Conservation (phyloP, 2,888 invertebrate species). For the Marasmarcha lunaedactyla region DNA sequence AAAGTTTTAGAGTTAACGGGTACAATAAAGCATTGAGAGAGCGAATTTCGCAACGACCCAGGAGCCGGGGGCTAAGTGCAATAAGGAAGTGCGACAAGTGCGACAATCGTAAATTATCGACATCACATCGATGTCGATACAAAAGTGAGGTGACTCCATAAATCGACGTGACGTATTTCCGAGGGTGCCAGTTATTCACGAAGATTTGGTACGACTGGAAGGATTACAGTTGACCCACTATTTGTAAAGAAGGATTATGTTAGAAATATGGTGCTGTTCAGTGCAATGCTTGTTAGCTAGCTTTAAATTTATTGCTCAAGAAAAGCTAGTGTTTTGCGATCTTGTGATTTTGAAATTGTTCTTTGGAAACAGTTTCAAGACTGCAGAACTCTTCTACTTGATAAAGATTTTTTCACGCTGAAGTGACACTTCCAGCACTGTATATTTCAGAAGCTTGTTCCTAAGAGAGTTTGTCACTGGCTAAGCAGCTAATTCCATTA, state of each 20-base stretch:
- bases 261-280: too few species aligned
- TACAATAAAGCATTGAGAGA: slow-evolving; percentile 11
- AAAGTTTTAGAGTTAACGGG: too few species aligned
- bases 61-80: slow-evolving; percentile 14
- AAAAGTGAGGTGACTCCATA: slow-evolving; percentile 17
- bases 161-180: slow-evolving; percentile 22
- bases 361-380: too few species aligned
- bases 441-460: slow-evolving; percentile 1
- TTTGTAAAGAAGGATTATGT: too few species aligned
- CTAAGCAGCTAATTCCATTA: slow-evolving; percentile 46
- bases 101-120: slow-evolving; percentile 3
- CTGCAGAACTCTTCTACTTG: too few species aligned
- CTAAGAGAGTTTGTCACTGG: slow-evolving; percentile 10
- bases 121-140: slow-evolving; percentile 1
- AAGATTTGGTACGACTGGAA: slow-evolving; percentile 1
- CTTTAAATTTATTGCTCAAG: too few species aligned
- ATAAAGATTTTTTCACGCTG: too few species aligned
- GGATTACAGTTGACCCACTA: not conserved
- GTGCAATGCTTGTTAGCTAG: too few species aligned
- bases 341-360: too few species aligned
- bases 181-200: slow-evolving; percentile 2
- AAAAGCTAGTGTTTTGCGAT: too few species aligned
- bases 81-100: slow-evolving; percentile 8
- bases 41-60: slow-evolving; percentile 24
- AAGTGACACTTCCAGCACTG: not conserved